A percentile compares a stretch with the other conserved stretches of the same genome.
Evolutionary conservation across 2,888 invertebrate species (phyloP).

Genomic region (Lepeophtheirus nordmannii): DNA sequence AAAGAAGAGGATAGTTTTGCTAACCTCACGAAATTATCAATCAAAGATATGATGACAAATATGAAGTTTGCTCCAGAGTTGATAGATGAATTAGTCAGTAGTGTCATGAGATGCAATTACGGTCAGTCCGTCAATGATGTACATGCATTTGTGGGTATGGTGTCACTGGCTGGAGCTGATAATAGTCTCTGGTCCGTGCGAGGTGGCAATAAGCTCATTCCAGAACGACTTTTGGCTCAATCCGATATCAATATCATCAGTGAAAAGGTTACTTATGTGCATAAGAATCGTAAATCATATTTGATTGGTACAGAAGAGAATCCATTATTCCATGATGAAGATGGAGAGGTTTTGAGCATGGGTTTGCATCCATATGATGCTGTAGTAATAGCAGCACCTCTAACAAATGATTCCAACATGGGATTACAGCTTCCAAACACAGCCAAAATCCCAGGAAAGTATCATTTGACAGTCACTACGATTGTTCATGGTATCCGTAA

Average conservation of each 20-base stretch:
- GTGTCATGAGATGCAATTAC: conserved; percentile 44
- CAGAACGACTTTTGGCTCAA: conserved; percentile 33
- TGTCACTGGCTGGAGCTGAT: conserved; percentile 43
- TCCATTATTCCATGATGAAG: neutral
- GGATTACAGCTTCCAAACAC: conserved; percentile 38
- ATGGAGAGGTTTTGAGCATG: no score
- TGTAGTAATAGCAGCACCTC: conserved; percentile 44
- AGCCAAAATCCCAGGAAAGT: conserved; percentile 34
- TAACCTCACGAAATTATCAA: conserved; percentile 35
- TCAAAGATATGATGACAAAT: conserved; percentile 34
- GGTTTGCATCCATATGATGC: conserved; percentile 37
- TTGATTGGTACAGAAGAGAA: neutral
- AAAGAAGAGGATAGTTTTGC: conserved; percentile 32
- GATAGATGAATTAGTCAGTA: conserved; percentile 43
- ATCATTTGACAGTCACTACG: conserved; percentile 43
- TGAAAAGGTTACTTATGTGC: conserved; percentile 33
- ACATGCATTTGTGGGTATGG: conserved; percentile 42
- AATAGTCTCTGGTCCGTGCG: conserved; percentile 43
- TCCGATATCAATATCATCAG: conserved; percentile 36
- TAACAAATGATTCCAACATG: conserved; percentile 36
- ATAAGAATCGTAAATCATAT: conserved; percentile 19
- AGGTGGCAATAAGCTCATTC: conserved; percentile 44
- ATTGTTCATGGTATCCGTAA: conserved; percentile 42
- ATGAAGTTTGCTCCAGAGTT: conserved; percentile 38
- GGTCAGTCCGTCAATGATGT: conserved; percentile 41